A percentile compares a stretch with the other conserved stretches of the same genome.
These are phyloP conservation scores for Oxyura jamaicensis DNA, from an alignment of 2,113 vertebrate genomes.

Conservation along the genomic window DNA sequence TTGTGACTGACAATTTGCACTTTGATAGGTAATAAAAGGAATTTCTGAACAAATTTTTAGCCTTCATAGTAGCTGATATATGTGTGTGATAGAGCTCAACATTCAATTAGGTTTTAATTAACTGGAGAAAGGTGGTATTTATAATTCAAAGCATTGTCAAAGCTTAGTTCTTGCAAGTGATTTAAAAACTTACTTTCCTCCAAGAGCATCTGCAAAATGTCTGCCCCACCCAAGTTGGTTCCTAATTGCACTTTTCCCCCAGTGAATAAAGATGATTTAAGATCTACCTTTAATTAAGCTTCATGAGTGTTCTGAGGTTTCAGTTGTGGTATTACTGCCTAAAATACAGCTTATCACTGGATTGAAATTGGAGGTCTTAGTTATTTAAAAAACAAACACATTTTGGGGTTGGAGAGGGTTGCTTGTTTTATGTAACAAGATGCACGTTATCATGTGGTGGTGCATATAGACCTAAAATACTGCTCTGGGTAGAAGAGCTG, in stretches of 20 bases:
- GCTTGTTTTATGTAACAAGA: neutral
- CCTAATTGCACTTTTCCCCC: neutral
- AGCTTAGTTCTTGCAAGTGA: neutral
- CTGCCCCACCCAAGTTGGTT: neutral
- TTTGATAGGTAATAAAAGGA: neutral
- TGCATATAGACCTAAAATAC: rapidly evolving
- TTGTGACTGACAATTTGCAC: neutral
- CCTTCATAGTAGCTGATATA: neutral
- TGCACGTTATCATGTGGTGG: neutral
- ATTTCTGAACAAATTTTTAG: neutral
- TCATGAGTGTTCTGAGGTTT: neutral
- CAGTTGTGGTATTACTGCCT: neutral
- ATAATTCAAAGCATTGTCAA: neutral
- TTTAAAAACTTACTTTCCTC: neutral
- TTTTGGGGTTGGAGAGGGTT: neutral
- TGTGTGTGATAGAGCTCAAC: neutral
- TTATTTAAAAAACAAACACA: neutral
- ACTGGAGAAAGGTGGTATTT: neutral
- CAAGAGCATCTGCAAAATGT: neutral
- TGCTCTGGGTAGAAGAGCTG: neutral
- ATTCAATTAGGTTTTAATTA: constrained; percentile 1
- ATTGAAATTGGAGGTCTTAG: neutral
- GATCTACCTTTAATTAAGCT: neutral
- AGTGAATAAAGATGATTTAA: neutral
- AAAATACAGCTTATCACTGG: neutral